Base-by-base conservation (phyloP, 2,797 vertebrate species). In the Adrianichthys oophorus region DNA sequence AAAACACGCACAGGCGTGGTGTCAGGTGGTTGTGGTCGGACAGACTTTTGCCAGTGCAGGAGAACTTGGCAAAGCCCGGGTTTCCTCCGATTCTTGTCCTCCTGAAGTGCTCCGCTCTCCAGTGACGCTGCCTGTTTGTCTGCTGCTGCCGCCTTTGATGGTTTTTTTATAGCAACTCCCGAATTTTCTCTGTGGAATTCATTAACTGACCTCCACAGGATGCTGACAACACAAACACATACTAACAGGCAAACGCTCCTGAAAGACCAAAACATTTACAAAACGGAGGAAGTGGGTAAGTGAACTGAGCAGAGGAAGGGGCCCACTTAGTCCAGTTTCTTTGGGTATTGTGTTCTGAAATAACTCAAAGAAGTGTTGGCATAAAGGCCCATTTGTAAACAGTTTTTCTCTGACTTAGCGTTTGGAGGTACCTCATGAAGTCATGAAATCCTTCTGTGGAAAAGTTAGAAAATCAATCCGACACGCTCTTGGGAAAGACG, bases 281-380 rank as follows among this genome's bases (percentile, higher is more conserved):
- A 70, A 62, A 37, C 32, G 2, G 10, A 73, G 83, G 74, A 87
- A 83, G 64, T 45, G n/a, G 55, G 37, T 68, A 69, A 77, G 73
- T 79, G 72, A 74, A 66, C 51, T 48, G 79, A 54, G 21, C 40
- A 18, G 41, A 72, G 82, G 83, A 87, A 83, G 73, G 61, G 23
- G 41, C 29, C 32, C 1, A 24, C 32, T 74, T 40, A 8, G 53
- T 89, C 85, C 84, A 80, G 80, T 80, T 78, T 80, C 48, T 12
- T 2, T 7, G 52, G 18, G 61, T 43, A 67, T 84, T 85, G 71
- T 83, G 2, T 70, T 68, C 68, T 24, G 1, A 50, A 76, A 51
- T 41, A 44, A 43, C 49, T 40, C 23, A 43, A 65, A 48, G 62
- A 59, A 59, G 44, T 58, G 18, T 41, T 12, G 1, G 8, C 14